Conservation (phyloP, 2,797 vertebrate species). For the Tenualosa thibaudeaui region DNA sequence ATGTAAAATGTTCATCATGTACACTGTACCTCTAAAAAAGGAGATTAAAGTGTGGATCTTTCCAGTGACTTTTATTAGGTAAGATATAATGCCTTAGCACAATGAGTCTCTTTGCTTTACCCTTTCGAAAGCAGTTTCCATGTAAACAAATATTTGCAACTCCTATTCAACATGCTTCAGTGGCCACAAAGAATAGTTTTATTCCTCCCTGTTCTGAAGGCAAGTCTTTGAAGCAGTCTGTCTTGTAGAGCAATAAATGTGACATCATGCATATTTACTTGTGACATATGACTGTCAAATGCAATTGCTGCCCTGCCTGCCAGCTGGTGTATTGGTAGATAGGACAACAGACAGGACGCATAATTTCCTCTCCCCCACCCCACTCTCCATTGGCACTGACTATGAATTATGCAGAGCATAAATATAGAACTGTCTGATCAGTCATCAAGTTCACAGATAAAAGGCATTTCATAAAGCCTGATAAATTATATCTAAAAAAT, state of each 20-base stretch:
- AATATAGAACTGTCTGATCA: conserved; percentile 27
- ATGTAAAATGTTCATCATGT: too few species aligned
- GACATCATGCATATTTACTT: conserved; percentile 22
- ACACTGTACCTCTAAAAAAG: too few species aligned
- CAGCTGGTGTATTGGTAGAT: conserved; percentile 30
- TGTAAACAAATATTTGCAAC: not conserved
- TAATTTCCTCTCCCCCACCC: not conserved
- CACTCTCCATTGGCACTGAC: not conserved
- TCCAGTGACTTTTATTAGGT: not conserved
- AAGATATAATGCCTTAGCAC: not conserved
- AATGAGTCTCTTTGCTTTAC: not conserved
- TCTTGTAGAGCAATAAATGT: conserved; percentile 22
- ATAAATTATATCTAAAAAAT: not conserved
- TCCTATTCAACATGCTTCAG: conserved; percentile 5
- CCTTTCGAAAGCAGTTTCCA: not conserved
- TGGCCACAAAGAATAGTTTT: not conserved
- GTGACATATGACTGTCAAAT: conserved; percentile 24
- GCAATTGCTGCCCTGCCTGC: conserved; percentile 17
- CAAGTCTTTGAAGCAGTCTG: conserved; percentile 6
- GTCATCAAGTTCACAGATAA: conserved; percentile 6
- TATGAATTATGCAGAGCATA: conserved; percentile 24
- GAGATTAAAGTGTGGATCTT: too few species aligned
- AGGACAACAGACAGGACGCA: not conserved
- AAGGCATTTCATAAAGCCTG: not conserved
- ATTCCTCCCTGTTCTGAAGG: not conserved